Base-by-base conservation (phyloP, 2,113 vertebrate species). In the Platichthys flesus region DNA sequence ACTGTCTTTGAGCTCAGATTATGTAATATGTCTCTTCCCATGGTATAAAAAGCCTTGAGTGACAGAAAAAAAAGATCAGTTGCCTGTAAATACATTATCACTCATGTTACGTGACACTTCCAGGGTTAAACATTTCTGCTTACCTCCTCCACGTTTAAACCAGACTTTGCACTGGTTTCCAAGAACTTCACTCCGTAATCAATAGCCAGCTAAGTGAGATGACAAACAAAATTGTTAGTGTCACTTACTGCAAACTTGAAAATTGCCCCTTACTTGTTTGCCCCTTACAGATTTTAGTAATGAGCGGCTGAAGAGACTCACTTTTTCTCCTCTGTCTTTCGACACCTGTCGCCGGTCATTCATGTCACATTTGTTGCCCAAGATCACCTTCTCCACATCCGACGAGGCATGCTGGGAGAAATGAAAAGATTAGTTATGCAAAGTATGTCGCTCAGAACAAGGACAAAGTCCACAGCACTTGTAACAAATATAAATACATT, bases 291-390 rank as follows among this genome's bases (percentile, higher is more conserved):
- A 2, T 40, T 63, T 61, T 21, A 52, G 6, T 21, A 45, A 51
- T 2, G 45, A 76, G 9, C 4, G 3, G 28, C 65, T 60, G 71
- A 45, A 49, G 37, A 52, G 2, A 80, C 86, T 93, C 90, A 99
- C 98, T 93, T 98, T 99, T 83, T 98, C 97, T 15, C 98, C 97
- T 88, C 97, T 95, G 91, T 99, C 98, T 93, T 96, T 97, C 23
- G 98, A 98, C 78, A 99, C 98, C 93, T 99, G 98, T 93, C 98
- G 96, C 91, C 95, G 97, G 82, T 99, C 97, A 84, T 96, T 96
- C 97, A 99, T 98, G 89, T 99, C 98, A 75, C 96, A 99, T 88
- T 99, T 99, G 92, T 99, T 99, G 23, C 97, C 98, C 75, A 99
- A 90, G 90, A 99, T 95, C 97, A 99, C 98, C 84, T 97, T 96